Percentiles rank a stretch among this genome's conserved stretches.
Evolutionary conservation across 2,797 vertebrate species (phyloP).

Genomic region (Micropoecilia bifurca): DNA sequence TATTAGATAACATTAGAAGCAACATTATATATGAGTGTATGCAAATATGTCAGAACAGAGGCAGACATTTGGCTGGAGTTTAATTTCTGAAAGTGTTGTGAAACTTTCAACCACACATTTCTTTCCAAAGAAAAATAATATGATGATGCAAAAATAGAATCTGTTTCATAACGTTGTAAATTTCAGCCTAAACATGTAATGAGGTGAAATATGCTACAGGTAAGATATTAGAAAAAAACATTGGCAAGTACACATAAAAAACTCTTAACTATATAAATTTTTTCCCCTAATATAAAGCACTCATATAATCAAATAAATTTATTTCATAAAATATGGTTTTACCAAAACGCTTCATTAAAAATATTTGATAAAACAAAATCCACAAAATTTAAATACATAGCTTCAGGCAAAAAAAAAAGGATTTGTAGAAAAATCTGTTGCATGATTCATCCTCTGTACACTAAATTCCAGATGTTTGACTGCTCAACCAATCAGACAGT

Average conservation of each 20-base stretch:
- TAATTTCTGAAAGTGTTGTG: background rate
- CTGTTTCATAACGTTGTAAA: background rate
- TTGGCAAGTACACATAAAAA: background rate
- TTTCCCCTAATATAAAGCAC: background rate
- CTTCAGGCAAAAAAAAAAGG: background rate
- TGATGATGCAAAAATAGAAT: background rate
- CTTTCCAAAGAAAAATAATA: background rate
- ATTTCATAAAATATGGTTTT: slow-evolving; percentile 17
- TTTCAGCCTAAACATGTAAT: background rate
- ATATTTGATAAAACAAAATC: slow-evolving; percentile 7
- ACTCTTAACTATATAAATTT: background rate
- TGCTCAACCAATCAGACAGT: slow-evolving; percentile 81
- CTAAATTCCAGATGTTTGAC: background rate
- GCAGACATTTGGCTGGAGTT: background rate
- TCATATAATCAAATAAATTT: slow-evolving; percentile 19
- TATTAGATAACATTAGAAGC: too few species aligned
- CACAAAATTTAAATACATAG: background rate
- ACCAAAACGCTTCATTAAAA: slow-evolving; percentile 28
- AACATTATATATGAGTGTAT: background rate
- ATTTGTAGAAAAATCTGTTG: background rate
- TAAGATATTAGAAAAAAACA: too few species aligned
- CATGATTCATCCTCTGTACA: background rate
- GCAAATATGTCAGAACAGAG: background rate
- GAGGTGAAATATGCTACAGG: background rate
- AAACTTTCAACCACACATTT: background rate